Base-by-base conservation (phyloP, 2,797 vertebrate species). In the Hydrophis major region DNA sequence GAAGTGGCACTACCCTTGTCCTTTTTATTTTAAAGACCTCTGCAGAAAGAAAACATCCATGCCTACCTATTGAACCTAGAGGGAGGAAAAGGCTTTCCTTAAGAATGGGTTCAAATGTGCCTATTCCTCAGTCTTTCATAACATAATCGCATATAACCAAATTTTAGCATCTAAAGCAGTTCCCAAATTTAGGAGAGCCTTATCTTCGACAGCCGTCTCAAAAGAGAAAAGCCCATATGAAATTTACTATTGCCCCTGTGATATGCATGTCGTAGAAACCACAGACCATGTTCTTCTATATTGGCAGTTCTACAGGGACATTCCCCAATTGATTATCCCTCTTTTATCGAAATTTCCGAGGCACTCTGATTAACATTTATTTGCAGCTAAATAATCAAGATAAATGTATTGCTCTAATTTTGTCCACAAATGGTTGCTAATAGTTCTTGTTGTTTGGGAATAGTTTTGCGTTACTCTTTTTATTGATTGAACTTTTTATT, bases 11-110 rank as follows among this genome's bases (percentile, higher is more conserved):
- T 96, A 94, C 91, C 92, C 94, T 94, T 95, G 93, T 87, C 42
- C 53, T 93, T 92, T 87, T 94, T 96, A 94, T 89, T 93, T 96
- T 95, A 93, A 87, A 94, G 95, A 92, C 12, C 7, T 56, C 88
- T 94, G 37, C 25, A 86, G 37, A 86, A 10, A 10, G 59, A 18
- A 63, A 55, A 95, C 94, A 95, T 95, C 93, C 59, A 53, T 94
- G 53, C 94, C 86, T 0, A 0, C n/a, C 92, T 0, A 13, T 86
- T 78, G 89, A 94, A 86, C 37, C 74, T 18, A 88, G 94, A 93
- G 92, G n/a, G 6, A 32, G 94, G 95, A 89, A 92, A 95, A 87
- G n/a, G 2, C 28, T 92, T 92, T 87, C 47, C 47, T 87, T 55
- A 37, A 56, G 94, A 89, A 89, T 90, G 95, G 95, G 93, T 0